A percentile compares a stretch with the other conserved stretches of the same genome.
These are phyloP conservation scores for Drosophila formosana DNA, from an alignment of 2,888 invertebrate species.

Conservation along the genomic window DNA sequence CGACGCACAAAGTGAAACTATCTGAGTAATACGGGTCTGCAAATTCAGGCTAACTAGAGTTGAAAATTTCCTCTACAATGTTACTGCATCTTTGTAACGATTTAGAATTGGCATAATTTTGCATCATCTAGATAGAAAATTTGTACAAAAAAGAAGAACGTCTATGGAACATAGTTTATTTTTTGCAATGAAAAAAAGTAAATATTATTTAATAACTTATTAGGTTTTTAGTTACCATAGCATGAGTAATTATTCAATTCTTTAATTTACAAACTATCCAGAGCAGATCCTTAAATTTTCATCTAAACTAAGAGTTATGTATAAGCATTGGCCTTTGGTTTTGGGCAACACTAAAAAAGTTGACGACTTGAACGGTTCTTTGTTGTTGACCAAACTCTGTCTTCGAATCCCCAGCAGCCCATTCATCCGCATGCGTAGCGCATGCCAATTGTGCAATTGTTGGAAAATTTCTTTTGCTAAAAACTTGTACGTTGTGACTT, in stretches of 20 bases:
- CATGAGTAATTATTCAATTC: background rate
- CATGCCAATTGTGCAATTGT: slow-evolving; percentile 78
- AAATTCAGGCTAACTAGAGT: slow-evolving; percentile 32
- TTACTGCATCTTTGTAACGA: background rate
- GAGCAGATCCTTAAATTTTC: slow-evolving; percentile 9
- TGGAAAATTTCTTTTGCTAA: slow-evolving; percentile 70
- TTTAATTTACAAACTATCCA: background rate
- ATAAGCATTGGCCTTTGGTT: background rate
- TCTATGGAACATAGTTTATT: no score
- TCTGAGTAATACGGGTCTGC: slow-evolving; percentile 34
- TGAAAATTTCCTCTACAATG: slow-evolving; percentile 20
- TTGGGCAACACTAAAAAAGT: slow-evolving; percentile 1
- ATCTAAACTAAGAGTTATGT: background rate
- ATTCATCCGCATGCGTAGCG: slow-evolving; percentile 73
- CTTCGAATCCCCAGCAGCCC: slow-evolving; percentile 44
- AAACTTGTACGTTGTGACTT: slow-evolving; percentile 72
- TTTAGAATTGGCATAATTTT: background rate
- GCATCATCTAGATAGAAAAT: background rate
- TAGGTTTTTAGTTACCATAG: no score
- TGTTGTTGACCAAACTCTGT: slow-evolving; percentile 50
- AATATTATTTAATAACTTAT: no score
- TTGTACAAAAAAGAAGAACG: background rate
- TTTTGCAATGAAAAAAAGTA: no score
- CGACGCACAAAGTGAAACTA: slow-evolving; percentile 54
- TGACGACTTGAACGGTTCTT: slow-evolving; percentile 28